phyloP scores from a whole-genome alignment of 1,140 invertebrate species.

The Tribolium madens region DNA sequence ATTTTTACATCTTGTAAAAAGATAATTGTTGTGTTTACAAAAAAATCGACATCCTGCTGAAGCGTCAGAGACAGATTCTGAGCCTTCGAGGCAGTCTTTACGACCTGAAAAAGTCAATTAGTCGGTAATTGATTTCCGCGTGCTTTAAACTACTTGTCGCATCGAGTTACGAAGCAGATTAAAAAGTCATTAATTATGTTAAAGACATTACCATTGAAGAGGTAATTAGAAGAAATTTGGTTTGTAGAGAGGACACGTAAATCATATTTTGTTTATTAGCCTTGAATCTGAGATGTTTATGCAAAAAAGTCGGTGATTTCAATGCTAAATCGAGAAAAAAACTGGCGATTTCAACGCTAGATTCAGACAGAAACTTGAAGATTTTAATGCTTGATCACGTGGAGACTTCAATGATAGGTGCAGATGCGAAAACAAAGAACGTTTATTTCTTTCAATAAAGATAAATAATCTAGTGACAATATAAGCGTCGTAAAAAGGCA shows the following conservation, averaged over 20 bases:
- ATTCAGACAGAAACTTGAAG: not conserved
- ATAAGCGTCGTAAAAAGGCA: not conserved
- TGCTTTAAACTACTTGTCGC: not conserved
- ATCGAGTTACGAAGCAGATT: too few species aligned
- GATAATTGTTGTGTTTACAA: not conserved
- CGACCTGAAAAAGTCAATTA: conserved; percentile 11
- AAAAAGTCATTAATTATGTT: not conserved
- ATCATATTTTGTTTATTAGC: not conserved
- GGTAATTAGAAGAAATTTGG: not conserved
- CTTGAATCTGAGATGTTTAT: not conserved
- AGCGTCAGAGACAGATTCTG: not conserved
- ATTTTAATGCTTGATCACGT: not conserved
- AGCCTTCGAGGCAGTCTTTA: conserved; percentile 1
- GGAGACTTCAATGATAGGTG: too few species aligned
- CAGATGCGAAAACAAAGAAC: not conserved
- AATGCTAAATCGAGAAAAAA: not conserved
- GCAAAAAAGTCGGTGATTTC: not conserved
- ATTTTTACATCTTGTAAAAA: not conserved
- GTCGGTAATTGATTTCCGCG: conserved; percentile 19
- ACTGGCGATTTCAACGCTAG: not conserved
- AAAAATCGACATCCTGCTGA: not conserved
- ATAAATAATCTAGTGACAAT: not conserved
- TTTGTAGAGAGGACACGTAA: not conserved
- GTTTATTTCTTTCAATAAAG: not conserved
- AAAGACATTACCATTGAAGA: not conserved